These are phyloP conservation scores for Leptopilina syphax DNA, from an alignment of 2,888 invertebrate genomes.

Conservation along the genomic window DNA sequence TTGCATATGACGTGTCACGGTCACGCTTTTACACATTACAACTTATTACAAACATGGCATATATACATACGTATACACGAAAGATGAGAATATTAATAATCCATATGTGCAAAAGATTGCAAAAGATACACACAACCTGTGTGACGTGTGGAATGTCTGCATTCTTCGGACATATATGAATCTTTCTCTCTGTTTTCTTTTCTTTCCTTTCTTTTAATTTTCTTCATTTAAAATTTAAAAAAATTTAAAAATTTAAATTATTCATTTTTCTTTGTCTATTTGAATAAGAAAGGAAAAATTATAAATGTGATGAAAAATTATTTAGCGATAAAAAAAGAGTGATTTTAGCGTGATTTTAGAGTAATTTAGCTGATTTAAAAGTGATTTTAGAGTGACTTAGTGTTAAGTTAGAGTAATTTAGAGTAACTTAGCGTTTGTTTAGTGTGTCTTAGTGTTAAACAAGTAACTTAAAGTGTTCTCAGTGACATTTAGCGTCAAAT, in stretches of 20 bases:
- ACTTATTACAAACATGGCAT: conserved; percentile 15
- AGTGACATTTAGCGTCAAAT: too few species aligned
- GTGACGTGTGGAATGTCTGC: conserved; percentile 8
- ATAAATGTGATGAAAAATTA: too few species aligned
- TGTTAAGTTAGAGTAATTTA: too few species aligned
- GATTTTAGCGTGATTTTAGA: too few species aligned
- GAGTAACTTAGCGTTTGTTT: too few species aligned
- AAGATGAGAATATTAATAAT: conserved; percentile 27
- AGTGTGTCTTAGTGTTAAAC: too few species aligned
- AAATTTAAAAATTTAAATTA: not conserved
- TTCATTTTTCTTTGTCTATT: not conserved
- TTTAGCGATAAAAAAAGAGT: too few species aligned
- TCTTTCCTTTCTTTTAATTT: not conserved
- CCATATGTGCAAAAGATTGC: conserved; percentile 18
- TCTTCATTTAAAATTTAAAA: not conserved
- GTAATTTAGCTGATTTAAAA: too few species aligned
- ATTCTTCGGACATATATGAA: not conserved
- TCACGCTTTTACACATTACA: conserved; percentile 35
- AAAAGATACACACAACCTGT: not conserved
- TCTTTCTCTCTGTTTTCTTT: too few species aligned
- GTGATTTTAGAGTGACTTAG: too few species aligned
- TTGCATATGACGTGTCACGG: conserved; percentile 32
- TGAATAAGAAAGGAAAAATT: too few species aligned
- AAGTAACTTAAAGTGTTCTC: too few species aligned
- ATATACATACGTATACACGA: not conserved